Conservation (phyloP, 2,797 vertebrate genomes). For the Oreortyx pictus region DNA sequence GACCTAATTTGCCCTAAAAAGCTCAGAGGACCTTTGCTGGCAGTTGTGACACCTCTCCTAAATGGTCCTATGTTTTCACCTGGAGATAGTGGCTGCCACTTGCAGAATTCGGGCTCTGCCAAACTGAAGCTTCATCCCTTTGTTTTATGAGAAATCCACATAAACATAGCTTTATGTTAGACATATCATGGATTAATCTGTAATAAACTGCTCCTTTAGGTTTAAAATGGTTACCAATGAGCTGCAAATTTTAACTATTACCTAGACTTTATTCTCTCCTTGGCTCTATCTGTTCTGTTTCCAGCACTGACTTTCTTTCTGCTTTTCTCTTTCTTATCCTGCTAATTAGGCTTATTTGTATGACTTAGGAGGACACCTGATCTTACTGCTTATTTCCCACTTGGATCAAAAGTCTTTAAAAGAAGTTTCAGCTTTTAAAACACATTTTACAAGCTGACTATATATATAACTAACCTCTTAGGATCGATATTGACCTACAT, state of each 20-base stretch:
- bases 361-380: slow-evolving; percentile 57
- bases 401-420: slow-evolving; percentile 53
- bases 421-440: slow-evolving; percentile 51
- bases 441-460: slow-evolving; percentile 42
- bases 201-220: neutral
- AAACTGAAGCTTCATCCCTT: neutral
- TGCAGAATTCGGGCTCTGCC: neutral
- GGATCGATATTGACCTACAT: slow-evolving; percentile 41
- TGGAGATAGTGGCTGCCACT: neutral
- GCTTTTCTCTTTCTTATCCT: slow-evolving; percentile 13
- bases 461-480: slow-evolving; percentile 58
- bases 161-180: neutral
- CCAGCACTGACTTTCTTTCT: slow-evolving; percentile 56
- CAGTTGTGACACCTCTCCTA: neutral
- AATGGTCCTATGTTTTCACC: neutral
- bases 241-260: neutral
- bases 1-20: neutral
- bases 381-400: slow-evolving; percentile 65
- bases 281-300: neutral
- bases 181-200: neutral
- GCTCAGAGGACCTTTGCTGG: neutral
- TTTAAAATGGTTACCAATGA: neutral
- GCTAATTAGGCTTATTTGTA: slow-evolving; percentile 59
- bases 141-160: neutral
- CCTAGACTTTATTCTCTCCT: neutral